Conservation (phyloP, 2,888 invertebrate species). For the Latrodectus hesperus region DNA sequence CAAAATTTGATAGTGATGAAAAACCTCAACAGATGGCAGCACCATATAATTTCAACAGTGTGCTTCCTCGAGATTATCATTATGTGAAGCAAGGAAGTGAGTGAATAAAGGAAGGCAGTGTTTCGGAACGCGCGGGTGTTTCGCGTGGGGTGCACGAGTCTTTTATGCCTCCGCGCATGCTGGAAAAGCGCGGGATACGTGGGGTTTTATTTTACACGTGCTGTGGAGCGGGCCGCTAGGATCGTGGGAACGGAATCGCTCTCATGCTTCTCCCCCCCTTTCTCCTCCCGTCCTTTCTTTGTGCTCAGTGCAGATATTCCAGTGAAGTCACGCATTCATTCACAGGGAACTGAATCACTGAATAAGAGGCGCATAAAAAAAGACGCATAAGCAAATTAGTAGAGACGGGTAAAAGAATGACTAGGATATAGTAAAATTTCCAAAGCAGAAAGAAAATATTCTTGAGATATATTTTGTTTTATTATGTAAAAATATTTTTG, state of each 20-base stretch:
- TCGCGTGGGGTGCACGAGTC: constrained; percentile 65
- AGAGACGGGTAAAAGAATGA: not conserved
- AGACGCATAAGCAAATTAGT: not conserved
- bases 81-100: not conserved
- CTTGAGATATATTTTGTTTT: no score
- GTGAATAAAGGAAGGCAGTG: not conserved
- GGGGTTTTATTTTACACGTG: not conserved
- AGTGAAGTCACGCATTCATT: not conserved
- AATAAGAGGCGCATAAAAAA: not conserved
- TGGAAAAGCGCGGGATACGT: not conserved
- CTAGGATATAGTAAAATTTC: not conserved
- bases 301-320: not conserved
- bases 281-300: not conserved
- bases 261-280: constrained; percentile 42
- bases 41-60: not conserved
- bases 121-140: constrained; percentile 33
- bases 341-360: not conserved
- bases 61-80: not conserved
- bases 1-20: no score
- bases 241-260: constrained; percentile 61
- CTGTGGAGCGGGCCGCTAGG: constrained; percentile 32
- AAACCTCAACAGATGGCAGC: constrained; percentile 11
- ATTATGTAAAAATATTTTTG: no score
- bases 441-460: not conserved
- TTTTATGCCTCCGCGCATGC: constrained; percentile 21